A percentile compares a stretch with the other conserved stretches of the same genome.
These are phyloP conservation scores for Halictus quadricinctus DNA, from an alignment of 2,888 invertebrate genomes.

Conservation along the genomic window DNA sequence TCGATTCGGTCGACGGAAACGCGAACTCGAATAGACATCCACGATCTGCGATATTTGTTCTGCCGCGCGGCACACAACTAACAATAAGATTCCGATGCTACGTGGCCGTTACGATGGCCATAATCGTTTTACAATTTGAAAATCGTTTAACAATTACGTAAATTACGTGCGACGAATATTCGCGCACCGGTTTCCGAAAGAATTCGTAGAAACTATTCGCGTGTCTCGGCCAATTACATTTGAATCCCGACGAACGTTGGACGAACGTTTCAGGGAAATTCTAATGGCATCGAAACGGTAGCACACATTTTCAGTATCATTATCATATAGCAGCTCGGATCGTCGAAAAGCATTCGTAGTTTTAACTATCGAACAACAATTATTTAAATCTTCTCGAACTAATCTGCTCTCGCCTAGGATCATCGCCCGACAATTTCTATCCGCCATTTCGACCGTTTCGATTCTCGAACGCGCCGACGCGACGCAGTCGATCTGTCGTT, in stretches of 20 bases:
- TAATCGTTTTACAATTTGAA: slow-evolving; percentile 12
- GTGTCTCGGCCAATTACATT: slow-evolving; percentile 3
- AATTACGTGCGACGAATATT: slow-evolving; percentile 1
- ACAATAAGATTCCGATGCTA: not conserved
- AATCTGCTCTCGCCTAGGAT: not conserved
- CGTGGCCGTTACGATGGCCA: not conserved
- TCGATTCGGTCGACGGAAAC: not conserved
- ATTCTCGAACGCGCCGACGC: slow-evolving; percentile 14
- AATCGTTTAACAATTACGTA: not conserved
- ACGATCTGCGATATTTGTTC: not conserved
- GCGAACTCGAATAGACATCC: not conserved
- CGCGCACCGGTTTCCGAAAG: slow-evolving; percentile 4
- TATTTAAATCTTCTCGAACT: not conserved
- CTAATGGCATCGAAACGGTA: slow-evolving; percentile 40
- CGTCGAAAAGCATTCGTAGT: not conserved
- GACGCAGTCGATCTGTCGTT: slow-evolving; percentile 17
- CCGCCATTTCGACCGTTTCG: slow-evolving; percentile 11
- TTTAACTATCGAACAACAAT: not conserved
- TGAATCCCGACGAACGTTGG: not conserved
- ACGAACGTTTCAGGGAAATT: not conserved
- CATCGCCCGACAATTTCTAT: not conserved
- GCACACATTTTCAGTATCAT: not conserved
- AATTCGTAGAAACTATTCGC: slow-evolving; percentile 13
- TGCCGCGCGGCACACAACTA: too few relatives aligned
- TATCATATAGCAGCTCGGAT: not conserved